Evolutionary conservation across 2,888 invertebrate species (phyloP), one percentile per base, ranked within the genome.

Genomic region (Leptothorax acervorum): DNA sequence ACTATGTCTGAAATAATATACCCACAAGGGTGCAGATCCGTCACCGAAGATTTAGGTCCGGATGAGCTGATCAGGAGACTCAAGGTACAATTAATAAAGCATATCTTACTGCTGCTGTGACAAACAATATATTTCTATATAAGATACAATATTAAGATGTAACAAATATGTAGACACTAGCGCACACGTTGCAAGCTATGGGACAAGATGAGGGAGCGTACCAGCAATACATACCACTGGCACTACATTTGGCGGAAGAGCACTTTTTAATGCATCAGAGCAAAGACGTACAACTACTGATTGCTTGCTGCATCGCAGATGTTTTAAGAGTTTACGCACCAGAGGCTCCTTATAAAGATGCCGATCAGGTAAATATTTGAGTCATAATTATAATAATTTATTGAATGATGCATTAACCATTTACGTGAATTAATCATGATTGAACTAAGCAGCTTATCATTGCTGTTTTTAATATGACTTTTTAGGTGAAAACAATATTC

Each of bases 291-390:
- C 98, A 99, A 94, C 96, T 99, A 74, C 96, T 99, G 53, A 98
- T 99, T 85, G 99, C 99, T 0, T 99, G 99, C 95, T 99, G 99
- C 94, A 98, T 99, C 93, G 99, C 99, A 8, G 99, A 99, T 95
- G 98, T 99, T 51, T 96, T 99, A 88, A 96, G 99, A 85, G 98
- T 99, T 8, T 99, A 99, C 95, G 99, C 99, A 1, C 99, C 99
- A 0, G 99, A 99, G 94, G 99, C 99, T 55, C 99, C 99, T 0
- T 99, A 99, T 94, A 99, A 99, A 95, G 99, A 99, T 94, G 97
- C 98, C 86, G 98, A 98, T 86, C 98, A 99, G 96, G 97, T 99
- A 85, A 97, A 97, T 95, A 70, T 79, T 57, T 31, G 2, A 18
- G 5, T 55, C 48, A 39, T 35, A 65, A 35, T 35, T 35, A 23